phyloP scores from a whole-genome alignment of 2,113 vertebrate genomes.

The Panthera uncia region DNA sequence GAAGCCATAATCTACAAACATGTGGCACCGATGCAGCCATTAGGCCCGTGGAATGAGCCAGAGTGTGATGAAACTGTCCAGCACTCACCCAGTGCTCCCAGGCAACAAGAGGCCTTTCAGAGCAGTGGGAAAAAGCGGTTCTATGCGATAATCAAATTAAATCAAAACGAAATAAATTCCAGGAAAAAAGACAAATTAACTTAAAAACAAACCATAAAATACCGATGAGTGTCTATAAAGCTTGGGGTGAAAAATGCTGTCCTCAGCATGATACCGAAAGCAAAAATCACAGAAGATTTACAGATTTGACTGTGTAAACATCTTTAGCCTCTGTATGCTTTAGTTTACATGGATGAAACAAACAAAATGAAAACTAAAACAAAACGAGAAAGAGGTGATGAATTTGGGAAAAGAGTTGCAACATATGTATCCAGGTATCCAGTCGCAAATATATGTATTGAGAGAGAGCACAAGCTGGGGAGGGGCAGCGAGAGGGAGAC shows the following conservation, averaged over 20 bases:
- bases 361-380: neutral
- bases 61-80: accelerated
- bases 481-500: no score
- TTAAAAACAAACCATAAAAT: neutral
- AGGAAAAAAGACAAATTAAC: neutral
- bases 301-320: neutral
- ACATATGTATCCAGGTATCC: neutral
- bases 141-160: neutral
- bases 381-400: neutral
- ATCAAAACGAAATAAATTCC: neutral
- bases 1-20: neutral
- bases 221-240: neutral
- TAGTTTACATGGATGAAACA: neutral
- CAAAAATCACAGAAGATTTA: neutral
- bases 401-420: neutral
- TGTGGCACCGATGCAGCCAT: neutral
- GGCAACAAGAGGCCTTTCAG: neutral
- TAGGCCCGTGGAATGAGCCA: neutral
- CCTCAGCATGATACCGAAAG: neutral
- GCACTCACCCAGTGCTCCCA: accelerated
- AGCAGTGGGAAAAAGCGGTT: neutral
- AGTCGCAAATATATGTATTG: no score
- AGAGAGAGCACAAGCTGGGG: no score
- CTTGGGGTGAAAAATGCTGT: neutral
- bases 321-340: neutral